Percentiles rank a stretch among this genome's conserved stretches.
Conservation (phyloP, 2,113 vertebrate genomes). For the Trochalopteron elliotii region DNA sequence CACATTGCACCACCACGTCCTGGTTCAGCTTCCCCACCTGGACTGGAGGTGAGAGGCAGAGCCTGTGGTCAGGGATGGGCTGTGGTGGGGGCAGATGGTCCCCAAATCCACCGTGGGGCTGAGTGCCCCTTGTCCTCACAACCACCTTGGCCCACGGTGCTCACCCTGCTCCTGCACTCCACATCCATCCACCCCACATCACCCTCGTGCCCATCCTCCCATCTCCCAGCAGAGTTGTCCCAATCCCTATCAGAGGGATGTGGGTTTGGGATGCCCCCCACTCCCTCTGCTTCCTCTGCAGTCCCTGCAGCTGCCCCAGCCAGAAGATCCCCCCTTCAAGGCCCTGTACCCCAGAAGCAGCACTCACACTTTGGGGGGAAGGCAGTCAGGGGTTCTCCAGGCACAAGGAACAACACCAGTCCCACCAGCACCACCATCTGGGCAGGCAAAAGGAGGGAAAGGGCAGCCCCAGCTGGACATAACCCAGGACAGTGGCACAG, state of each 20-base stretch:
- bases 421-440: constrained; percentile 32
- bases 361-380: constrained; percentile 39
- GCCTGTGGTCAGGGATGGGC: background rate
- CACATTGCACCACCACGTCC: background rate
- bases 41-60: background rate
- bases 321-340: fast-evolving
- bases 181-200: background rate
- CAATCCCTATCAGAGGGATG: fast-evolving
- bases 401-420: background rate
- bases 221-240: background rate
- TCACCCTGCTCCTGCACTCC: background rate
- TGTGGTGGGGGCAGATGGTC: fast-evolving
- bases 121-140: background rate
- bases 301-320: background rate
- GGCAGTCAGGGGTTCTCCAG: background rate
- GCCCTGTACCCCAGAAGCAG: background rate
- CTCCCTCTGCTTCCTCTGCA: background rate
- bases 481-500: background rate
- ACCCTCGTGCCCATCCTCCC: background rate
- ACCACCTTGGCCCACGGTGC: fast-evolving
- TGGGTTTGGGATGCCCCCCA: background rate
- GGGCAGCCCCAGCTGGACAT: background rate
- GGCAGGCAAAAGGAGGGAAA: background rate
- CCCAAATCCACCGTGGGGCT: fast-evolving
- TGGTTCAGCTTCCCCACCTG: background rate